Conservation (phyloP, 2,797 vertebrate genomes). For the Acanthornis magna region DNA sequence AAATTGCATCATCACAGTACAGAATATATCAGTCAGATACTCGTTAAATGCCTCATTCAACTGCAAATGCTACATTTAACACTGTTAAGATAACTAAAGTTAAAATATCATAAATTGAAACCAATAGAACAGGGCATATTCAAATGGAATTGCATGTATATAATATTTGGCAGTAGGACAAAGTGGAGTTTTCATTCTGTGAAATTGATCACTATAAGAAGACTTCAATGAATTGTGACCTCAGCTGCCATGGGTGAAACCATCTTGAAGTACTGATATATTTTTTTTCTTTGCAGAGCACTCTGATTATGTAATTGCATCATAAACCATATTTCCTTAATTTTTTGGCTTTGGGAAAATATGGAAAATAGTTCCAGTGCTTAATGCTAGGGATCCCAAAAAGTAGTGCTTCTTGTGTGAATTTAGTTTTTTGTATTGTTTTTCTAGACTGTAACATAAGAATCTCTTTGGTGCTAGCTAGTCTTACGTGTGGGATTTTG, state of each 20-base stretch:
- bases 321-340: not conserved
- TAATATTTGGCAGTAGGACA: not conserved
- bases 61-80: conserved; percentile 24
- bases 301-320: not conserved
- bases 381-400: not conserved
- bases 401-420: not conserved
- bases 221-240: not conserved
- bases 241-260: not conserved
- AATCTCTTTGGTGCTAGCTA: not conserved
- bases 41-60: conserved; percentile 49
- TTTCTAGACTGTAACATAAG: not conserved
- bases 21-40: conserved; percentile 22
- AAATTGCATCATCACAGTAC: conserved; percentile 11
- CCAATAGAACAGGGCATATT: not conserved
- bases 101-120: not conserved
- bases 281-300: not conserved
- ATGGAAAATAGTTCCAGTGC: not conserved
- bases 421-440: not conserved
- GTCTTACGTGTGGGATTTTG: not conserved
- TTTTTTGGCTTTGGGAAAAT: not conserved
- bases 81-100: conserved; percentile 27
- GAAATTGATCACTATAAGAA: not conserved
- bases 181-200: not conserved
- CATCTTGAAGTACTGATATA: not conserved
- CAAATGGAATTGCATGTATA: not conserved